phyloP scores from a whole-genome alignment of 1,140 invertebrate genomes.

The Diuraphis noxia region DNA sequence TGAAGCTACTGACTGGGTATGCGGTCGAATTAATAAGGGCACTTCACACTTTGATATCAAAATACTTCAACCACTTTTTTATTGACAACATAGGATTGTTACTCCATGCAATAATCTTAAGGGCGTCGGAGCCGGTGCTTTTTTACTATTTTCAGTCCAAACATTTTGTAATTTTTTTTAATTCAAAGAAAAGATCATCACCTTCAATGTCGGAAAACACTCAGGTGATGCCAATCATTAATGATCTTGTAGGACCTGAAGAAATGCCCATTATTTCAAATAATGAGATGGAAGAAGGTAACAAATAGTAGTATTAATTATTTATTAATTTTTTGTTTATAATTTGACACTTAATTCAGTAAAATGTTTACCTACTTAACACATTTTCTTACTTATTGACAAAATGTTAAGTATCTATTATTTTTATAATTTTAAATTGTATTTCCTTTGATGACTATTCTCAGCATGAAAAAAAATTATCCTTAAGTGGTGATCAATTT shows the following conservation, averaged over 20 bases:
- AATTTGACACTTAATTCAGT: not conserved
- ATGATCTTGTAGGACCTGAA: constrained; percentile 56
- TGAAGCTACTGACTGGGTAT: not conserved
- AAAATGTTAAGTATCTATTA: not conserved
- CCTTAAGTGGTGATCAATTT: too few relatives aligned
- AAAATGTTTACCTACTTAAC: not conserved
- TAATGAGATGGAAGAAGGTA: constrained; percentile 70
- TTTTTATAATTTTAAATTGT: not conserved
- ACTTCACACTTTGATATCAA: not conserved
- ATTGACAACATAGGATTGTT: not conserved
- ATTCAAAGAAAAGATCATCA: too few relatives aligned
- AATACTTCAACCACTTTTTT: not conserved
- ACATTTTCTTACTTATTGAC: not conserved
- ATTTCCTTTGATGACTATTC: not conserved
- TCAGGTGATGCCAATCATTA: not conserved
- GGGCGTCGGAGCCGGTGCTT: too few relatives aligned
- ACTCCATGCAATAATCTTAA: not conserved
- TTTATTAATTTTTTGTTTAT: not conserved
- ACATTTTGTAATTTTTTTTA: too few relatives aligned
- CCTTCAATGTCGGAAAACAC: not conserved
- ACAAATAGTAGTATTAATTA: not conserved
- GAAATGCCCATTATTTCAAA: constrained; percentile 63
- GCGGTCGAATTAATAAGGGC: not conserved
- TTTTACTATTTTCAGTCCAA: too few relatives aligned
- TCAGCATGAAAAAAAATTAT: not conserved